Percentiles rank a stretch among this genome's conserved stretches.
Conservation (phyloP, 1,140 invertebrate genomes). For the Dendroctonus ponderosae region DNA sequence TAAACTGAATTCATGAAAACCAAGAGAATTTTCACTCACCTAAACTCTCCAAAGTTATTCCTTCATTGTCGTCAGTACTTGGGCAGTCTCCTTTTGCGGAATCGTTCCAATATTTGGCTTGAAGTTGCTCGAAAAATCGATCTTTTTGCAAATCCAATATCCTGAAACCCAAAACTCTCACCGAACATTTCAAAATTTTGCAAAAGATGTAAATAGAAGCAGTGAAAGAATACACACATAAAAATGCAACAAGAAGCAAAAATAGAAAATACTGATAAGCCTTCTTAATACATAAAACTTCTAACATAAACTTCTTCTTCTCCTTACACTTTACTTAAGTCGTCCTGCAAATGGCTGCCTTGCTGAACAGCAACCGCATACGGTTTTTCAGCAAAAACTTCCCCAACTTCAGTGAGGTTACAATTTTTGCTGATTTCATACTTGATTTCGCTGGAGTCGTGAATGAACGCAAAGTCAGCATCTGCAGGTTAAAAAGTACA, state of each 20-base stretch:
- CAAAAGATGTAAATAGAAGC: too few relatives aligned
- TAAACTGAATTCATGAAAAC: not conserved
- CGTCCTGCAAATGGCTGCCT: constrained; percentile 76
- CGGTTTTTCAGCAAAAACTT: constrained; percentile 84
- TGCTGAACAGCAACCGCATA: constrained; percentile 86
- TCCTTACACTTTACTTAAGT: constrained; percentile 68
- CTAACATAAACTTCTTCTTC: too few relatives aligned
- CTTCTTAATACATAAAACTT: too few relatives aligned
- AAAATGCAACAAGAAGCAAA: too few relatives aligned
- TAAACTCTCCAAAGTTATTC: constrained; percentile 83
- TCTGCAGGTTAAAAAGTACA: constrained; percentile 48
- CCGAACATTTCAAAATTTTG: constrained; percentile 33
- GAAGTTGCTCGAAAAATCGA: constrained; percentile 75
- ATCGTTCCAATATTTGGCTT: constrained; percentile 80
- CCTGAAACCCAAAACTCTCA: constrained; percentile 47
- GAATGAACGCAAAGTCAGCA: constrained; percentile 86
- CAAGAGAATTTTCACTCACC: constrained; percentile 53
- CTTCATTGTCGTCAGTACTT: constrained; percentile 76
- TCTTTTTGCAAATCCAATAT: constrained; percentile 83
- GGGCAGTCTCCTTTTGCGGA: constrained; percentile 66
- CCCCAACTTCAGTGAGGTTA: constrained; percentile 82
- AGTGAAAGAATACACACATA: too few relatives aligned
- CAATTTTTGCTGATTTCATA: constrained; percentile 82
- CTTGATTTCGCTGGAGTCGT: constrained; percentile 81
- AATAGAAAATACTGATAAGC: too few relatives aligned